These are phyloP conservation scores for Caenorhabditis drosophilae DNA, from an alignment of 2,888 invertebrate genomes.

Conservation along the genomic window DNA sequence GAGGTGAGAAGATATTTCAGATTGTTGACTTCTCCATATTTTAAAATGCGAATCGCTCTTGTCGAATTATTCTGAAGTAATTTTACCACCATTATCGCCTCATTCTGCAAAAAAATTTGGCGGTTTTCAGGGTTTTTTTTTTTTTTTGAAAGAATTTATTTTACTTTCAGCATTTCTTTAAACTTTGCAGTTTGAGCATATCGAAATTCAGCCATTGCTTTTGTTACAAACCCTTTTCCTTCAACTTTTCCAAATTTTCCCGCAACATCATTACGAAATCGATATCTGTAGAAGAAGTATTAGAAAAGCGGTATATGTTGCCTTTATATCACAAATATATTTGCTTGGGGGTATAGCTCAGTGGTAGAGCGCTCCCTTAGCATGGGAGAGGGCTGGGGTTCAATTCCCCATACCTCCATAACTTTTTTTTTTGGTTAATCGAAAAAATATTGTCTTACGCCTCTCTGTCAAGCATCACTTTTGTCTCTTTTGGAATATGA, in stretches of 20 bases:
- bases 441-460: background rate
- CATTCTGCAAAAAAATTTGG: slow-evolving; percentile 6
- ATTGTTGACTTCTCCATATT: slow-evolving; percentile 1
- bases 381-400: slow-evolving; percentile 63
- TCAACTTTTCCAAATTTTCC: slow-evolving; percentile 2
- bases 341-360: slow-evolving; percentile 57
- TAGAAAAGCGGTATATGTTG: too few species aligned
- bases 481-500: slow-evolving; percentile 5
- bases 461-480: slow-evolving; percentile 2
- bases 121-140: background rate
- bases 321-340: too few species aligned
- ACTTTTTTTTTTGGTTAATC: slow-evolving; percentile 1
- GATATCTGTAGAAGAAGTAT: background rate
- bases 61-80: background rate
- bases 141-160: background rate
- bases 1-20: slow-evolving; percentile 8
- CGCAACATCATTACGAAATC: slow-evolving; percentile 2
- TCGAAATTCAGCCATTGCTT: background rate
- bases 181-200: background rate
- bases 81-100: slow-evolving; percentile 7
- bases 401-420: slow-evolving; percentile 49
- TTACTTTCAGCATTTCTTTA: background rate
- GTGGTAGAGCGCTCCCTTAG: slow-evolving; percentile 65
- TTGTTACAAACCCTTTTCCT: background rate
- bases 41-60: slow-evolving; percentile 5